phyloP scores from a whole-genome alignment of 2,113 vertebrate species.

The Anser brachyrhynchus region DNA sequence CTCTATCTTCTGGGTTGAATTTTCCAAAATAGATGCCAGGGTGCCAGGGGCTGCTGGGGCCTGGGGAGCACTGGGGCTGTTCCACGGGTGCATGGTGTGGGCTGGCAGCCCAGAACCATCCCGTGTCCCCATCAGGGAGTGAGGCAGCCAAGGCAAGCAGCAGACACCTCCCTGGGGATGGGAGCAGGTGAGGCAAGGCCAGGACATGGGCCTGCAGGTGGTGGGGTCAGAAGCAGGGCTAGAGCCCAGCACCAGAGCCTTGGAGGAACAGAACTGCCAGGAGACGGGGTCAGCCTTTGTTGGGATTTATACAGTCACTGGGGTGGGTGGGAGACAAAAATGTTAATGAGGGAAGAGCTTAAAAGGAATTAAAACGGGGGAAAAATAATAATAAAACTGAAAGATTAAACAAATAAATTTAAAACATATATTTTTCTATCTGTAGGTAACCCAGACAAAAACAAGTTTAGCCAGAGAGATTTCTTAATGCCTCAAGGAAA shows the following conservation, averaged over 20 bases:
- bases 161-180: accelerated
- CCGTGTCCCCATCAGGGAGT: neutral
- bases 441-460: neutral
- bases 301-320: neutral
- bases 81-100: neutral
- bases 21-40: neutral
- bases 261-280: neutral
- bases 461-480: neutral
- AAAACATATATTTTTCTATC: neutral
- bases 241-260: accelerated
- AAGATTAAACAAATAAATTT: neutral
- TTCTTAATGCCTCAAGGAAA: constrained; percentile 24
- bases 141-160: neutral
- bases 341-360: neutral
- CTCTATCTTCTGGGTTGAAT: neutral
- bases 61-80: no score
- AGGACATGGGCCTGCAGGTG: accelerated
- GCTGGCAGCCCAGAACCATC: neutral
- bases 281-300: accelerated
- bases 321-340: neutral
- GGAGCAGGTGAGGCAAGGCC: accelerated
- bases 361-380: neutral
- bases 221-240: neutral
- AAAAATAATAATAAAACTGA: neutral
- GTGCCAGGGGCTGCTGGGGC: neutral